Conservation (phyloP, 2,113 vertebrate species). For the Spilogale gracilis region DNA sequence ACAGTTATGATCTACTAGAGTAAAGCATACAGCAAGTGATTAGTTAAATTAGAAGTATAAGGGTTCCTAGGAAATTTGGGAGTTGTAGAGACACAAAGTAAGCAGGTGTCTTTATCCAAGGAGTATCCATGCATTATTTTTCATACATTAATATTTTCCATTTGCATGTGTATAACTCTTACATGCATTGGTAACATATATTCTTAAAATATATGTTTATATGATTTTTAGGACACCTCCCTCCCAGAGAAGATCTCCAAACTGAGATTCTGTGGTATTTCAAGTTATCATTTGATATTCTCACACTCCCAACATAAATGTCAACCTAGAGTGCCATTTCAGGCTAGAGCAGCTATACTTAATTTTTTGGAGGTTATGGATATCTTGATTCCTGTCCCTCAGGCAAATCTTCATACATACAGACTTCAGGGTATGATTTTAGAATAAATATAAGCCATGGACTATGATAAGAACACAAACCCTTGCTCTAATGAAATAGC, state of each 20-base stretch:
- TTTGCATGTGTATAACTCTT: neutral
- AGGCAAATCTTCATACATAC: neutral
- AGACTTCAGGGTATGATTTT: neutral
- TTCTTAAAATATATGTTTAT: neutral
- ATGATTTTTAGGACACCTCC: neutral
- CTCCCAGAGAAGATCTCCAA: neutral
- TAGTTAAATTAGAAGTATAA: neutral
- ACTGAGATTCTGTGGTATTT: neutral
- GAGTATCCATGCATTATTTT: neutral
- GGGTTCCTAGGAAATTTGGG: neutral
- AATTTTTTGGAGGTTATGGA: neutral
- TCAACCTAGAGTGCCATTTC: neutral
- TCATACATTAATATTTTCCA: neutral
- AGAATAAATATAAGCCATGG: neutral
- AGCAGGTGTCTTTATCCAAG: neutral
- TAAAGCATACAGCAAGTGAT: neutral
- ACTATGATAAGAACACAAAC: neutral
- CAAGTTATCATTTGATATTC: slow-evolving; percentile 28
- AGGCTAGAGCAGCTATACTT: neutral
- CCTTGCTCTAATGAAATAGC: neutral
- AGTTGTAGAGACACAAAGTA: neutral
- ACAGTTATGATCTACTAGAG: neutral
- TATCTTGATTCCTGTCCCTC: neutral
- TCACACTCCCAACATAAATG: neutral
- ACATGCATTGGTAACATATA: neutral